Evolutionary conservation across 1,140 invertebrate genomes (phyloP).

Genomic region (Aphaenogaster ashmeadi): DNA sequence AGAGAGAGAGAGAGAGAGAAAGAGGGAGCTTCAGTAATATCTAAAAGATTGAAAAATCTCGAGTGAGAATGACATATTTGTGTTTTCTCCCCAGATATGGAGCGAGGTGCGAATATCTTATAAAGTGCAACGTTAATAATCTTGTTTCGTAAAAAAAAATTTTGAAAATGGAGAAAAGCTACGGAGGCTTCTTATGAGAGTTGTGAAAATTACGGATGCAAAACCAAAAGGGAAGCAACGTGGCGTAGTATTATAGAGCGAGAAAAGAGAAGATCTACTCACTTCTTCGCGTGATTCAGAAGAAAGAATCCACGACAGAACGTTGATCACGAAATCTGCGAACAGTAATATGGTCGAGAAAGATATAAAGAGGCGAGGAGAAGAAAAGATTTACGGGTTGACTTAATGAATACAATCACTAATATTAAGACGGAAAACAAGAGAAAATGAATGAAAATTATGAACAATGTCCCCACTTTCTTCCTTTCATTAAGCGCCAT

Average conservation of each 20-base stretch:
- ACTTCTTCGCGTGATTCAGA: neutral
- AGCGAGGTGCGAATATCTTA: slow-evolving; percentile 15
- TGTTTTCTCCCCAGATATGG: slow-evolving; percentile 21
- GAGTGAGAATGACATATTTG: slow-evolving; percentile 8
- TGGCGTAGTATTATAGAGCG: neutral
- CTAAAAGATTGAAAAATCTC: neutral
- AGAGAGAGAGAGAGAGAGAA: neutral
- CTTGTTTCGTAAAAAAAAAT: neutral
- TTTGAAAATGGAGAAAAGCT: neutral
- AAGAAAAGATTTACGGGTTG: slow-evolving; percentile 12
- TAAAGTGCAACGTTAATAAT: slow-evolving; percentile 23
- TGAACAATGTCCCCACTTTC: neutral
- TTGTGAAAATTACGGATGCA: slow-evolving; percentile 5
- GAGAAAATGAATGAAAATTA: slow-evolving; percentile 19
- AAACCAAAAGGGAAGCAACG: neutral
- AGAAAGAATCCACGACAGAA: slow-evolving; percentile 3
- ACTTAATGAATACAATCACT: slow-evolving; percentile 19
- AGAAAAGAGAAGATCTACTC: neutral
- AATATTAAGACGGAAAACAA: neutral
- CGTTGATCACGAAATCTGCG: slow-evolving; percentile 14
- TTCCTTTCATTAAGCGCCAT: neutral
- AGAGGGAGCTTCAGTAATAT: neutral
- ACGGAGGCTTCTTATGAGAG: neutral
- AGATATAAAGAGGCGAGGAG: neutral
- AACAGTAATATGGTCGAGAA: slow-evolving; percentile 27